phyloP scores from a whole-genome alignment of 1,140 invertebrate genomes.

The Danaus plexippus region DNA sequence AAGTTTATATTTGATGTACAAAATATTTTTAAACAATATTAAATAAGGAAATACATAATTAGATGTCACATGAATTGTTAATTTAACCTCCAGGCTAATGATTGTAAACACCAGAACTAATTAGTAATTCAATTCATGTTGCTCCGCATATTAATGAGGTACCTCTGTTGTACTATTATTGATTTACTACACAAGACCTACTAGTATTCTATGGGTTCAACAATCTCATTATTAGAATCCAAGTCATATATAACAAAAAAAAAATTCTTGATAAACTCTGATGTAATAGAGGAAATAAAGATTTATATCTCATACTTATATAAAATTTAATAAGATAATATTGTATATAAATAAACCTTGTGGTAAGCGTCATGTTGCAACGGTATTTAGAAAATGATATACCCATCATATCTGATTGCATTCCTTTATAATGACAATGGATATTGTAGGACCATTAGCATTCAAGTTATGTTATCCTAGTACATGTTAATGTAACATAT shows the following conservation, averaged over 20 bases:
- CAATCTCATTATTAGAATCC: background rate
- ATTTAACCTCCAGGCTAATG: slow-evolving; percentile 34
- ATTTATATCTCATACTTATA: too few relatives aligned
- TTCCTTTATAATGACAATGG: slow-evolving; percentile 4
- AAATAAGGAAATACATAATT: slow-evolving; percentile 28
- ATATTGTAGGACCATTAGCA: too few relatives aligned
- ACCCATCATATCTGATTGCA: slow-evolving; percentile 3
- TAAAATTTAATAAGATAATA: too few relatives aligned
- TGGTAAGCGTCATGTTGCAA: slow-evolving; percentile 8
- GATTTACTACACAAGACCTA: too few relatives aligned
- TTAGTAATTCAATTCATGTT: slow-evolving; percentile 24
- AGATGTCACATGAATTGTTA: slow-evolving; percentile 19
- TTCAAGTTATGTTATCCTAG: too few relatives aligned
- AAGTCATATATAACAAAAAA: too few relatives aligned
- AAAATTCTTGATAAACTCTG: too few relatives aligned
- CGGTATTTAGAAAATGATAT: background rate
- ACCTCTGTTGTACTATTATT: too few relatives aligned
- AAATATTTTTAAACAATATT: background rate
- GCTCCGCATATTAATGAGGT: slow-evolving; percentile 17
- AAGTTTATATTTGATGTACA: too few relatives aligned
- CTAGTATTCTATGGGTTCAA: slow-evolving; percentile 1
- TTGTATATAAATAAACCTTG: background rate
- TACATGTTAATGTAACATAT: too few relatives aligned
- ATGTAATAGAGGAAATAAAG: too few relatives aligned
- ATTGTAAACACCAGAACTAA: slow-evolving; percentile 25